These are phyloP conservation scores for Vidua macroura DNA, from an alignment of 2,113 vertebrate genomes.

Conservation along the genomic window DNA sequence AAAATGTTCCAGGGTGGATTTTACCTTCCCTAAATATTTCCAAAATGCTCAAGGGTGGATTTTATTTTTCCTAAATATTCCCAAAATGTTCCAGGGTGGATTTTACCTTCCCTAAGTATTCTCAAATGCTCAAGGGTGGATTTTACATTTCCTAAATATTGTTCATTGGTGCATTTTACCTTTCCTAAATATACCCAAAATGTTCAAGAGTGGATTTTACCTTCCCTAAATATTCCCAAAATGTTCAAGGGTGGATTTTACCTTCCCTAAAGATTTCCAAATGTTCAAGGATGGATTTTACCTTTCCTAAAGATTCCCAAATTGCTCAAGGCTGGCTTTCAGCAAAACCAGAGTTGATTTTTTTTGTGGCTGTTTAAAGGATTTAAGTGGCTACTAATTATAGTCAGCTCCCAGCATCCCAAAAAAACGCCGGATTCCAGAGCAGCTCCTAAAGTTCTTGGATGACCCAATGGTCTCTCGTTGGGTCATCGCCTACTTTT, in stretches of 20 bases:
- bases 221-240: background rate
- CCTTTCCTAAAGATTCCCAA: background rate
- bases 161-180: background rate
- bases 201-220: background rate
- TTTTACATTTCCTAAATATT: background rate
- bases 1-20: background rate
- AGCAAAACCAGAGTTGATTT: background rate
- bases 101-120: background rate
- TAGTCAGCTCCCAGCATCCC: background rate
- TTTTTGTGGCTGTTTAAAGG: background rate
- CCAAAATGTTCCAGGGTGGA: background rate
- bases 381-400: background rate
- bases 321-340: background rate
- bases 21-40: background rate
- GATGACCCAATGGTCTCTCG: background rate
- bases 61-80: background rate
- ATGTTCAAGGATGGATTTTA: background rate
- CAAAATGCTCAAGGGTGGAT: background rate
- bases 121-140: background rate
- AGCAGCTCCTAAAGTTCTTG: background rate
- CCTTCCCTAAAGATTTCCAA: background rate
- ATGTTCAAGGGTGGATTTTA: background rate
- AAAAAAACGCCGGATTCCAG: constrained; percentile 35
- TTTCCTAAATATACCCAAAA: background rate
- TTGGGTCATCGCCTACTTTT: constrained; percentile 34